These are phyloP conservation scores for Ornithorhynchus anatinus DNA, from an alignment of 2,113 vertebrate species.

Conservation along the genomic window DNA sequence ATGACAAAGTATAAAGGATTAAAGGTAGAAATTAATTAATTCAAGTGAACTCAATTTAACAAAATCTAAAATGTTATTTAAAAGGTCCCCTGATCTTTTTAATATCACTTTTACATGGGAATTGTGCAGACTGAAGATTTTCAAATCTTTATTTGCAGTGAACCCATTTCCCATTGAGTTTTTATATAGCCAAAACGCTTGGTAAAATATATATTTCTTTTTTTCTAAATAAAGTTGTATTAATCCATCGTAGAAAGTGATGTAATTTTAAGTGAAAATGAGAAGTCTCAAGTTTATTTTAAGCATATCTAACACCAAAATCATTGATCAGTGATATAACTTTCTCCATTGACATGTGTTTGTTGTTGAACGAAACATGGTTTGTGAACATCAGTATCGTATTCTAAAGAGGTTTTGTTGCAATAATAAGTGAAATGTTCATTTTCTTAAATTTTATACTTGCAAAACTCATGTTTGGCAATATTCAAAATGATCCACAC, in stretches of 20 bases:
- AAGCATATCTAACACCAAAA: conserved; percentile 3
- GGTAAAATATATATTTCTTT: background rate
- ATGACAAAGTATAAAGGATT: too few relatives aligned
- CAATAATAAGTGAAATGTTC: conserved; percentile 12
- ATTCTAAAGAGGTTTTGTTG: conserved; percentile 14
- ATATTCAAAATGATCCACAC: conserved; percentile 9
- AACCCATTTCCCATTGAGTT: background rate
- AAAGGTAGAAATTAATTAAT: background rate
- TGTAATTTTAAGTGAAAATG: conserved; percentile 42
- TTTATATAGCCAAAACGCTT: background rate
- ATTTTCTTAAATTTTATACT: conserved; percentile 37
- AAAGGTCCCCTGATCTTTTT: background rate
- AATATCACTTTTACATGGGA: background rate
- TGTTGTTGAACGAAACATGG: background rate
- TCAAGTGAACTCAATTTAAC: background rate
- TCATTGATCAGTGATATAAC: conserved; percentile 7
- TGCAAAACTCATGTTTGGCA: conserved; percentile 1
- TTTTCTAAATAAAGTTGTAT: conserved; percentile 13
- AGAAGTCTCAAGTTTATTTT: background rate
- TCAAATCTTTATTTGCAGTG: background rate
- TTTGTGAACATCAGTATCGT: conserved; percentile 12
- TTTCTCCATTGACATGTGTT: conserved; percentile 11
- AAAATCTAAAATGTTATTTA: background rate
- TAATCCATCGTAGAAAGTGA: background rate
- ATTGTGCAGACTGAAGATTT: background rate